Conservation (phyloP, 1,140 invertebrate genomes). For the Orius insidiosus region DNA sequence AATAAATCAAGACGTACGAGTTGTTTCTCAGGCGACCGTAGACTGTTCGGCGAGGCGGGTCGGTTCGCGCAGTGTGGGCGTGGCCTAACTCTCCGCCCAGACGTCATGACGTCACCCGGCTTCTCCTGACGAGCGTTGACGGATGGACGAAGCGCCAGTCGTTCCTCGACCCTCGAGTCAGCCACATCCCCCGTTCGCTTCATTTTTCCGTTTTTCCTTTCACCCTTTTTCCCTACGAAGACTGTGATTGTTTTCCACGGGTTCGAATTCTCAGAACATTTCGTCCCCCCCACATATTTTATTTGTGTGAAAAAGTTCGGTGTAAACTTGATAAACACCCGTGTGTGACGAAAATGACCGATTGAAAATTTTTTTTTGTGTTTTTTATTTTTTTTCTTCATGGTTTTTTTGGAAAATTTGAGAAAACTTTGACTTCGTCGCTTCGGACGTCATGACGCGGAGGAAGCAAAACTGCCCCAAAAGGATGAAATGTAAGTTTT, state of each 20-base stretch:
- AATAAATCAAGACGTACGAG: background rate
- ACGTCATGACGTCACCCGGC: constrained; percentile 17
- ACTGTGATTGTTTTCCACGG: background rate
- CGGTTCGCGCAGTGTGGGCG: constrained; percentile 10
- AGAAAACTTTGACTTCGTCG: too few species aligned
- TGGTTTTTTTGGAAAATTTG: too few species aligned
- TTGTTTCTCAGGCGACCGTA: background rate
- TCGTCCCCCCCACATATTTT: too few species aligned
- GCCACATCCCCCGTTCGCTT: background rate
- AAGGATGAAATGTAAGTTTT: constrained; percentile 22
- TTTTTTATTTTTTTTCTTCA: too few species aligned
- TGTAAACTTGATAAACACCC: too few species aligned
- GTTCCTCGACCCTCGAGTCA: constrained; percentile 7
- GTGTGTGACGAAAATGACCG: too few species aligned
- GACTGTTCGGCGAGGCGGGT: constrained; percentile 4
- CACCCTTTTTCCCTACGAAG: constrained; percentile 4
- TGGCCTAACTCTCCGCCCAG: constrained; percentile 15
- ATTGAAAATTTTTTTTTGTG: too few species aligned
- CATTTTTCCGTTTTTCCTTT: background rate
- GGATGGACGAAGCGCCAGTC: constrained; percentile 10
- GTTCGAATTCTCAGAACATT: too few species aligned
- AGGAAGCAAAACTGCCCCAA: constrained; percentile 22
- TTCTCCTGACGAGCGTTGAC: constrained; percentile 8
- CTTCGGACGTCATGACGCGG: constrained; percentile 16
- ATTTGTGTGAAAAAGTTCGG: too few species aligned